Evolutionary conservation across 2,888 invertebrate genomes (phyloP), one percentile per base, ranked within the genome.

Genomic region (Cepaea hortensis): DNA sequence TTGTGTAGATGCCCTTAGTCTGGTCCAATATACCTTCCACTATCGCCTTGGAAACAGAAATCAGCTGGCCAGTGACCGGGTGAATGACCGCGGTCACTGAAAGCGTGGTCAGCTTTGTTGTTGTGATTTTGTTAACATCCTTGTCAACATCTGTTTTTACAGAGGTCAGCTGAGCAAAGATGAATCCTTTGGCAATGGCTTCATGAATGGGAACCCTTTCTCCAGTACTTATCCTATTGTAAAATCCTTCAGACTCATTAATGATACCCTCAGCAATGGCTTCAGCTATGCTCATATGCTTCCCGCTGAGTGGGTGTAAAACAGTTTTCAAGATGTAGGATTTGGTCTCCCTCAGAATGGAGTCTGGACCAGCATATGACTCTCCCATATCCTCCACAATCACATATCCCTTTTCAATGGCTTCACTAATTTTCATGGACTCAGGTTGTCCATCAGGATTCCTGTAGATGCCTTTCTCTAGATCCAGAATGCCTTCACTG

Each of bases 41-140:
- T 92, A 98, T 98, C 61, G 98, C 98, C 95, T 98, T 98, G 89
- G 97, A 95, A 89, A 99, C 96, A n/a, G 98, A 97, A 68, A 98
- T 96, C 93, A 97, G 96, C 90, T 94, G 94, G 55, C 95, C 94
- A 55, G 95, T 95, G 96, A 97, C 95, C 90, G 95, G 95, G 91
- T 97, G 97, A 81, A 96, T 96, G 92, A 97, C 97, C 88, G 92
- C 91, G 76, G 92, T 92, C n/a, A 94, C 91, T 85, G 92, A 91
- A 79, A 93, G 90, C 6, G 93, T 93, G 18, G 93, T 92, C 85
- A 93, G 88, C 86, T 93, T 93, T 23, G 93, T 92, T 35, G 93
- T 93, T 13, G 91, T 92, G 13, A 94, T 97, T 87, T 98, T 97
- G 76, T 98, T 98, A 91, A 99, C 96, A 90, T 97, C 96, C 93